Evolutionary conservation across 2,113 vertebrate species (phyloP).

Genomic region (Phoxinus phoxinus): DNA sequence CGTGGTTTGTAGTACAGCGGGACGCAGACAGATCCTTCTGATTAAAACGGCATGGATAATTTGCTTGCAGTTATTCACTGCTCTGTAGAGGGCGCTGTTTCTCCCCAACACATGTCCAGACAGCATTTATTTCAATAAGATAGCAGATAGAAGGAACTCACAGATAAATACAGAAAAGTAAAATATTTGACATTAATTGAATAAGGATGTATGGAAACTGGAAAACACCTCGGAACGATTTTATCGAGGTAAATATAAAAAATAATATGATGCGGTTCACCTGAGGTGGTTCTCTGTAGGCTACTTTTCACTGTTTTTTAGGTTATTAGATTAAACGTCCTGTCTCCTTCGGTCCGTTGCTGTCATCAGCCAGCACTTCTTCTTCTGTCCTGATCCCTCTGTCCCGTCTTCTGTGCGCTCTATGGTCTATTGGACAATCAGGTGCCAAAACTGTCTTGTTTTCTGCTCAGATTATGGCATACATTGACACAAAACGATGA

Average conservation of each 20-base stretch:
- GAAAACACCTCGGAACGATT: not conserved
- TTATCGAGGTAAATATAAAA: too few relatives aligned
- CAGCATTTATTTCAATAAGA: not conserved
- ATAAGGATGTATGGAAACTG: not conserved
- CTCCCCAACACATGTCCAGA: not conserved
- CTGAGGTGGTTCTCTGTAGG: not conserved
- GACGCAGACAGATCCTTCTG: too few relatives aligned
- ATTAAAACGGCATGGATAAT: not conserved
- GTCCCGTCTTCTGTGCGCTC: not conserved
- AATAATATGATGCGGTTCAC: not conserved
- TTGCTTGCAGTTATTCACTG: not conserved
- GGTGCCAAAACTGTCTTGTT: not conserved
- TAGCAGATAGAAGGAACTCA: not conserved
- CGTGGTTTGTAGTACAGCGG: too few relatives aligned
- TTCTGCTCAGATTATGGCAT: not conserved
- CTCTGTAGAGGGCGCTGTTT: not conserved
- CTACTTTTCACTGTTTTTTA: too few relatives aligned
- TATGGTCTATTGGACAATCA: not conserved
- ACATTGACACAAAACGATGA: too few relatives aligned
- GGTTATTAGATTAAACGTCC: conserved; percentile 1
- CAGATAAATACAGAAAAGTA: not conserved
- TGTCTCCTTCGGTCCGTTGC: not conserved
- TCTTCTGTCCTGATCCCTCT: not conserved
- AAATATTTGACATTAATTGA: not conserved
- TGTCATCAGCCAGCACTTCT: not conserved